These are phyloP conservation scores for Carterocephalus palaemon DNA, from an alignment of 2,888 invertebrate genomes.

Conservation along the genomic window DNA sequence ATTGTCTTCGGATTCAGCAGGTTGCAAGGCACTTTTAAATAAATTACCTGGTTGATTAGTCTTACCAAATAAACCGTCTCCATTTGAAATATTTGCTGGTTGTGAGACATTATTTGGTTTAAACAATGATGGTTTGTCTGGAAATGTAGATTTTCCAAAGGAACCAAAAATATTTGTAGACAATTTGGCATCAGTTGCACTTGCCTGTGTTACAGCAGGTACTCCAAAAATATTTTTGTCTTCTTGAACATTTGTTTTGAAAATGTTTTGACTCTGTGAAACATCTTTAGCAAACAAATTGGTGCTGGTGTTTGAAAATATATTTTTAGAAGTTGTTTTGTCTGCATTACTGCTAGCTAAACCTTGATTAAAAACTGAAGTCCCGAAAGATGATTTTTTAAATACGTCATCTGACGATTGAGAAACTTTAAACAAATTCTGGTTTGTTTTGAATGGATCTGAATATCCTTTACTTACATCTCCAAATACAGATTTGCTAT, in stretches of 20 bases:
- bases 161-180: constrained; percentile 51
- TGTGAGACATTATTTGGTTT: constrained; percentile 4
- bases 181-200: constrained; percentile 33
- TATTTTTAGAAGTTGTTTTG: constrained; percentile 29
- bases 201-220: constrained; percentile 29
- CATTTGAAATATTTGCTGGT: constrained; percentile 40
- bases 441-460: constrained; percentile 22
- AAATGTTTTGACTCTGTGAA: constrained; percentile 31
- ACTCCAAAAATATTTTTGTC: constrained; percentile 48
- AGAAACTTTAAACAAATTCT: constrained; percentile 37
- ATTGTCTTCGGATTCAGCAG: constrained; percentile 33
- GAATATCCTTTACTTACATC: constrained; percentile 18
- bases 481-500: constrained; percentile 24
- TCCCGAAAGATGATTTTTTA: constrained; percentile 29
- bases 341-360: constrained; percentile 18
- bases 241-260: constrained; percentile 29
- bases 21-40: constrained; percentile 54
- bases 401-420: constrained; percentile 36
- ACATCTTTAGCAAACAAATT: constrained; percentile 32
- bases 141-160: constrained; percentile 40
- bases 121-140: constrained; percentile 11
- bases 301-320: constrained; percentile 35
- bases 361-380: constrained; percentile 37
- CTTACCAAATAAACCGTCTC: constrained; percentile 36
- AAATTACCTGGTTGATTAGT: constrained; percentile 58